Evolutionary conservation across 2,797 vertebrate genomes (phyloP), one percentile per base, ranked within the genome.

Genomic region (Anguilla anguilla): DNA sequence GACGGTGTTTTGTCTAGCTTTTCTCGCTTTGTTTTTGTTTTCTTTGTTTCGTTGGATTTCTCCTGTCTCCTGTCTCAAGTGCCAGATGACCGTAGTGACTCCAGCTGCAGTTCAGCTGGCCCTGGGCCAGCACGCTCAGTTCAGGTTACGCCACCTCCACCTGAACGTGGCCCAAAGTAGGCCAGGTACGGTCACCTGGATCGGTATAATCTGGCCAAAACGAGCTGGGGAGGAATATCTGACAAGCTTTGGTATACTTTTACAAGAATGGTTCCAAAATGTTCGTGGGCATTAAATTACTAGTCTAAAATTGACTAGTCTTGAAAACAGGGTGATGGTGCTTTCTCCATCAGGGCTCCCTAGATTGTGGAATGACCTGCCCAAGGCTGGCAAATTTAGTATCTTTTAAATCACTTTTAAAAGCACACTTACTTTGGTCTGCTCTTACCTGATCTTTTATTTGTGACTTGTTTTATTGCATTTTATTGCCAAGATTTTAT

Each of bases 1-100:
- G 87, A 31, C 43, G 59, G 69, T 11, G 82, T 88, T 79, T 84
- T 74, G 85, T 84, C 82, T 89, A 49, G 84, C 43, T 88, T 87
- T 84, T 87, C 28, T 85, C 84, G 69, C 25, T 61, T 28, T 39
- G 51, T 84, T 81, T 81, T 67, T 35, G 46, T 31, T 69, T 84
- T 87, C 74, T 64, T 25, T 22, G 59, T 84, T 55, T 28, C 59
- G 39, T 86, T 89, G 31, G 61, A 87, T 88, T 59, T 85, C 86
- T 89, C 69, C 59, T 79, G 49, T 87, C 84, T 59, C 43, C 9
- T 55, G 79, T 31, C 43, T 83, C 49, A 83, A n/a, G 59, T 51
- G 28, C 53, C 39, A 46, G 55, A 55, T 67, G 22, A 67, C 22
- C 61, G 4, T 67, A 6, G 55, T 43, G 61, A 69, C 28, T 46